Evolutionary conservation across 2,797 vertebrate species (phyloP).

Genomic region (Onychomys arenicola): DNA sequence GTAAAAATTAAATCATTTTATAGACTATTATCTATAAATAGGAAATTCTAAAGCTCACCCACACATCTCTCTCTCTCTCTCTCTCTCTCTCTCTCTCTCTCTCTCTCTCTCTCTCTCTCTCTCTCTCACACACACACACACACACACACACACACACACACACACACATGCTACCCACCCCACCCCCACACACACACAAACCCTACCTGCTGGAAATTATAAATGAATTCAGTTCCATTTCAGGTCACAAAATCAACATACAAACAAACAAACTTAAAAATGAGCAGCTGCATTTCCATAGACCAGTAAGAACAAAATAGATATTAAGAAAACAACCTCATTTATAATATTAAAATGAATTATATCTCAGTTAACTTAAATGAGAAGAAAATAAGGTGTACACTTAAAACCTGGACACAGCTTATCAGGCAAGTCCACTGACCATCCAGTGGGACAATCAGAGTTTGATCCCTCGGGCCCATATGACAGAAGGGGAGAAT

Average conservation of each 20-base stretch:
- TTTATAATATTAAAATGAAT: not conserved
- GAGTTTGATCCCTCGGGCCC: not conserved
- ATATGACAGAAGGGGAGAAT: not conserved
- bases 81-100: too few relatives aligned
- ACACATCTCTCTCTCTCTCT: not conserved
- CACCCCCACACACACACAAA: not conserved
- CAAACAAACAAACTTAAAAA: not conserved
- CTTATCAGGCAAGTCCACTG: not conserved
- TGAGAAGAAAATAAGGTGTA: not conserved
- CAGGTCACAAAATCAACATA: constrained; percentile 7
- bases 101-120: not conserved
- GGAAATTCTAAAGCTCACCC: not conserved
- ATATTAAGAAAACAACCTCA: not conserved
- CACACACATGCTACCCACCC: too few relatives aligned
- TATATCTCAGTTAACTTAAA: not conserved
- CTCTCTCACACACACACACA: not conserved
- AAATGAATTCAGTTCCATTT: not conserved
- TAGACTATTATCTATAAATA: not conserved
- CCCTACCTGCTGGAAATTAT: not conserved
- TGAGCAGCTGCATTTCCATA: not conserved
- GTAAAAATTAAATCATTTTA: not conserved
- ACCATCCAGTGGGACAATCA: not conserved
- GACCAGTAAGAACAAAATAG: not conserved
- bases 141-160: not conserved
- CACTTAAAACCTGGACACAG: not conserved